Conservation (phyloP, 2,888 invertebrate genomes). For the Galerucella pusilla region DNA sequence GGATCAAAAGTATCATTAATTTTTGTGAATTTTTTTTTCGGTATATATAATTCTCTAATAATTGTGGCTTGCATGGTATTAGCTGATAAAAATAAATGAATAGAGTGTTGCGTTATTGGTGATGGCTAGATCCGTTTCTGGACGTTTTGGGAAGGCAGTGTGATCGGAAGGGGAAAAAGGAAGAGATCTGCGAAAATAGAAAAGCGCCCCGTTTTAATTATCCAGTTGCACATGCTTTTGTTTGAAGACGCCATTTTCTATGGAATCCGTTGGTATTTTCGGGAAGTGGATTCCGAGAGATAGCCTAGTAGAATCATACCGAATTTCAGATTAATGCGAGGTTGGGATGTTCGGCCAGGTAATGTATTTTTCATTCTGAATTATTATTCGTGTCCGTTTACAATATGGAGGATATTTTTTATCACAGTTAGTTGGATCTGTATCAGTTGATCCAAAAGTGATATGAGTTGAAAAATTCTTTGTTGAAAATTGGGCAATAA, state of each 20-base stretch:
- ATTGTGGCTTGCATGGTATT: too few relatives aligned
- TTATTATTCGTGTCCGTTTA: background rate
- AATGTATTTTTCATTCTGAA: slow-evolving; percentile 29
- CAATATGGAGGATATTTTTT: too few relatives aligned
- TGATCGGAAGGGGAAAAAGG: slow-evolving; percentile 25
- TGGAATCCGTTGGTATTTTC: slow-evolving; percentile 28
- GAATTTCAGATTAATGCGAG: slow-evolving; percentile 34
- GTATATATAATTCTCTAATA: too few relatives aligned
- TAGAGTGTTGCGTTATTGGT: too few relatives aligned
- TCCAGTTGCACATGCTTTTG: slow-evolving; percentile 61
- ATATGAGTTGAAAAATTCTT: too few relatives aligned
- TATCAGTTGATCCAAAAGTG: too few relatives aligned
- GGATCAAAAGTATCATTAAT: too few relatives aligned
- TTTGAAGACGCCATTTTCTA: slow-evolving; percentile 58
- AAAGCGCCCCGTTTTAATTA: slow-evolving; percentile 60
- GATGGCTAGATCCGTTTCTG: background rate
- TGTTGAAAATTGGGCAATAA: too few relatives aligned
- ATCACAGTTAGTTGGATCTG: too few relatives aligned
- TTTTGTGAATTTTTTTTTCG: too few relatives aligned
- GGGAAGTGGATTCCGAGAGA: slow-evolving; percentile 36
- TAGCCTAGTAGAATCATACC: slow-evolving; percentile 22
- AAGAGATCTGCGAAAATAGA: slow-evolving; percentile 40
- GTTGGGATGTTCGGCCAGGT: slow-evolving; percentile 3
- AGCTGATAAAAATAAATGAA: too few relatives aligned
- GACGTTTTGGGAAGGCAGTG: background rate